A percentile compares a stretch with the other conserved stretches of the same genome.
Evolutionary conservation across 2,113 vertebrate species (phyloP).

Genomic region (Tragelaphus imberbis): DNA sequence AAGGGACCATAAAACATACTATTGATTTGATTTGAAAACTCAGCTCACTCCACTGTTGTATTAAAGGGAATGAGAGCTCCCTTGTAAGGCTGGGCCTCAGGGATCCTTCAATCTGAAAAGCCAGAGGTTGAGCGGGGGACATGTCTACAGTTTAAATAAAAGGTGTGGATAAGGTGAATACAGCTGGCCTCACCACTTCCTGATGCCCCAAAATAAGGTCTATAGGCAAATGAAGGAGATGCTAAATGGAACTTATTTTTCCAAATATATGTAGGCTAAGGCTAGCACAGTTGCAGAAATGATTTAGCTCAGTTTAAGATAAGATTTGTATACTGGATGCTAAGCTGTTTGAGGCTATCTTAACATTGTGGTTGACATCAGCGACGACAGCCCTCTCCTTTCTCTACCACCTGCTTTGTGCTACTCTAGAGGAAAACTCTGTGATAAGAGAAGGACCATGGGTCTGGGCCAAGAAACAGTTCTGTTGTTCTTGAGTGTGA

Average conservation of each 20-base stretch:
- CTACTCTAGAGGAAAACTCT: not conserved
- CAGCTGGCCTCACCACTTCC: not conserved
- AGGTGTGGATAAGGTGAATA: not conserved
- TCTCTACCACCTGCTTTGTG: not conserved
- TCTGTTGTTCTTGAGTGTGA: slow-evolving; percentile 14
- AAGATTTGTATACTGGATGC: not conserved
- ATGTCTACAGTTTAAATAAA: slow-evolving; percentile 28
- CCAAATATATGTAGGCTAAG: slow-evolving; percentile 25
- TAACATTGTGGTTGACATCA: not conserved
- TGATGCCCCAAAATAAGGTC: not conserved
- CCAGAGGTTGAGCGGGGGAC: not conserved
- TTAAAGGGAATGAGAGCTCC: not conserved
- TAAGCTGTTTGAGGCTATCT: not conserved
- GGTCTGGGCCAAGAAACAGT: not conserved
- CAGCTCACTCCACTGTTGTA: slow-evolving; percentile 6
- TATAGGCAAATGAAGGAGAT: not conserved
- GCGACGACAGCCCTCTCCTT: not conserved
- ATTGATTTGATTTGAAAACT: slow-evolving; percentile 21
- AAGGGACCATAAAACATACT: slow-evolving; percentile 48
- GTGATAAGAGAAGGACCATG: slow-evolving; percentile 4
- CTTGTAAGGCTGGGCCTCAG: not conserved
- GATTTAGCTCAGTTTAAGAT: not conserved
- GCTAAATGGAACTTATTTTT: slow-evolving; percentile 18
- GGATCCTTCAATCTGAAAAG: slow-evolving; percentile 39
- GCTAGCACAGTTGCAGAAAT: slow-evolving; percentile 8